Evolutionary conservation across 2,113 vertebrate genomes (phyloP).

Genomic region (Sitta europaea): DNA sequence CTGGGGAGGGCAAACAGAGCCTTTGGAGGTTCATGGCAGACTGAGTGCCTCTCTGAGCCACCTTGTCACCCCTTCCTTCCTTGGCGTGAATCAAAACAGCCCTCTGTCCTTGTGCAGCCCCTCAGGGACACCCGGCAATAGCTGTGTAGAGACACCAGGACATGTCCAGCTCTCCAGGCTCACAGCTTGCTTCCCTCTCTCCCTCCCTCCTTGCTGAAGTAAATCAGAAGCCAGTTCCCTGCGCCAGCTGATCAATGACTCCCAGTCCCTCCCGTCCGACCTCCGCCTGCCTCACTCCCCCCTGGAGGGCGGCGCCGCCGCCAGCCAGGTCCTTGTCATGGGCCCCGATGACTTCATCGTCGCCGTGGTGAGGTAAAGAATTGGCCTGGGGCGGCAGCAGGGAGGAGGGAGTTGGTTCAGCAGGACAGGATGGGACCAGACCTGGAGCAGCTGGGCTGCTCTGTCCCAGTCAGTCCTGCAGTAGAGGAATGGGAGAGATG

Average conservation of each 20-base stretch:
- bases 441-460: background rate
- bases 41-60: background rate
- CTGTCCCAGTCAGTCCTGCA: background rate
- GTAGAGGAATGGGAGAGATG: background rate
- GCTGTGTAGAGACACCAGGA: background rate
- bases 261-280: slow-evolving; percentile 73
- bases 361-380: slow-evolving; percentile 85
- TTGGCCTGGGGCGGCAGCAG: background rate
- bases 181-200: background rate
- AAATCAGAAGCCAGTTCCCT: slow-evolving; percentile 82
- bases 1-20: background rate
- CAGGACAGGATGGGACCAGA: background rate
- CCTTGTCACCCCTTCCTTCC: background rate
- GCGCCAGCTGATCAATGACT: slow-evolving; percentile 87
- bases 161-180: background rate
- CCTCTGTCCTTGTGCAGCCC: background rate
- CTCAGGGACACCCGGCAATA: rapidly evolving
- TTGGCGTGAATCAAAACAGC: background rate
- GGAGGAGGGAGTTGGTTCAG: background rate
- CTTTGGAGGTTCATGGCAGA: rapidly evolving
- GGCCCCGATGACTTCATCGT: slow-evolving; percentile 95
- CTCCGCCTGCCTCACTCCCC: slow-evolving; percentile 73
- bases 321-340: slow-evolving; percentile 93
- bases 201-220: slow-evolving; percentile 63
- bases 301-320: slow-evolving; percentile 70